Conservation (phyloP, 2,113 vertebrate genomes). For the Daubentonia madagascariensis region DNA sequence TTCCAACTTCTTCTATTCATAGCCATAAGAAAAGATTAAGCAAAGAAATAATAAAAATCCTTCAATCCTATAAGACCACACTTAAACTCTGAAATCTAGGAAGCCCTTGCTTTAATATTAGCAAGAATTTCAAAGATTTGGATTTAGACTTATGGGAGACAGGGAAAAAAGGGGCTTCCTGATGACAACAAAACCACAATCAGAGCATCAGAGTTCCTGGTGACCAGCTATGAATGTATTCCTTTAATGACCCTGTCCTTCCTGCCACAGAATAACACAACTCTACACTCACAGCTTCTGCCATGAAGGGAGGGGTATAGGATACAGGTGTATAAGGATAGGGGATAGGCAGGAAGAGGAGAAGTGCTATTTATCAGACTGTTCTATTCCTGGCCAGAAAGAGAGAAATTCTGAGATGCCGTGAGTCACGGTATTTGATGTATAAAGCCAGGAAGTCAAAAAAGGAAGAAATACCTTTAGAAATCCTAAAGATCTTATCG, state of each 20-base stretch:
- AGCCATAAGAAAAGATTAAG: background rate
- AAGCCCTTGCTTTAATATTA: conserved; percentile 43
- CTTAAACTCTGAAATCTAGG: background rate
- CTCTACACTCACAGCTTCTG: background rate
- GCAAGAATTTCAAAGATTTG: conserved; percentile 1
- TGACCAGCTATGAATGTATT: background rate
- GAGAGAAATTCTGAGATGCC: background rate
- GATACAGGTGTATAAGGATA: background rate
- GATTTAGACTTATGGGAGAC: background rate
- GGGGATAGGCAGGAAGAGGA: background rate
- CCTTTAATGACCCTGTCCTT: background rate
- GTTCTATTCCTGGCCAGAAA: background rate
- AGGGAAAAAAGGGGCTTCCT: background rate
- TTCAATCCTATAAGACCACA: background rate
- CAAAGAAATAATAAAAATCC: background rate
- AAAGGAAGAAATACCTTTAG: background rate
- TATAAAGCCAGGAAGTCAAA: background rate
- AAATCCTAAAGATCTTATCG: background rate
- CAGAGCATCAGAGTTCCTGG: background rate
- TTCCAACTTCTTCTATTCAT: background rate
- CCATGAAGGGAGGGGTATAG: background rate
- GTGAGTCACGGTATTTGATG: background rate
- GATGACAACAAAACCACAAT: conserved; percentile 1
- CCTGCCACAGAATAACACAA: background rate
- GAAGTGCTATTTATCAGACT: background rate